Evolutionary conservation across 2,797 vertebrate species (phyloP).

Genomic region (Benthosema pterotum): DNA sequence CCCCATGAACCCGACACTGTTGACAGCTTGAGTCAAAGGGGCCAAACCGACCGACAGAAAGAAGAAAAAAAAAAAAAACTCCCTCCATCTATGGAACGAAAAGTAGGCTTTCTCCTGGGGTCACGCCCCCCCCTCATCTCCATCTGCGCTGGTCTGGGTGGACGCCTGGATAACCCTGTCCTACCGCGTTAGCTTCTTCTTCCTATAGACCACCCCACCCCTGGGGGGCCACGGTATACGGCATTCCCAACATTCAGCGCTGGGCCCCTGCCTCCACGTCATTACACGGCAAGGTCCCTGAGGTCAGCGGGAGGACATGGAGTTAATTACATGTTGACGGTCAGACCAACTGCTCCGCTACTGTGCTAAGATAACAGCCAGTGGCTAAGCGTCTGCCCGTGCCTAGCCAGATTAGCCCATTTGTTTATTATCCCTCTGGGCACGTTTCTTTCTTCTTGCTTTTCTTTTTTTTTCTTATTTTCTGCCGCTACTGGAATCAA

Average conservation of each 20-base stretch:
- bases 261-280: background rate
- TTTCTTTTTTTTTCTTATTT: too few relatives aligned
- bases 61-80: too few relatives aligned
- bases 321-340: slow-evolving; percentile 3
- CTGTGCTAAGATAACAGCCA: background rate
- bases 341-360: background rate
- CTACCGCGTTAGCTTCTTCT: background rate
- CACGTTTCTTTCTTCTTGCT: too few relatives aligned
- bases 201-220: background rate
- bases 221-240: too few relatives aligned
- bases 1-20: too few relatives aligned
- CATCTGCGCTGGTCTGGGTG: background rate
- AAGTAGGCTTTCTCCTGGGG: background rate
- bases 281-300: background rate
- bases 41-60: background rate
- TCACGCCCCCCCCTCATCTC: background rate
- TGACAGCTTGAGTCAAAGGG: background rate
- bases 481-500: background rate
- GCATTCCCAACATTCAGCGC: background rate
- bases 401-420: background rate
- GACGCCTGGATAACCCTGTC: background rate
- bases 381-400: background rate
- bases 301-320: background rate
- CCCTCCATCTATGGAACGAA: background rate
- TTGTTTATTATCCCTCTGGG: background rate